These are phyloP conservation scores for Agraylea sexmaculata DNA, from an alignment of 1,140 invertebrate species.

Conservation along the genomic window DNA sequence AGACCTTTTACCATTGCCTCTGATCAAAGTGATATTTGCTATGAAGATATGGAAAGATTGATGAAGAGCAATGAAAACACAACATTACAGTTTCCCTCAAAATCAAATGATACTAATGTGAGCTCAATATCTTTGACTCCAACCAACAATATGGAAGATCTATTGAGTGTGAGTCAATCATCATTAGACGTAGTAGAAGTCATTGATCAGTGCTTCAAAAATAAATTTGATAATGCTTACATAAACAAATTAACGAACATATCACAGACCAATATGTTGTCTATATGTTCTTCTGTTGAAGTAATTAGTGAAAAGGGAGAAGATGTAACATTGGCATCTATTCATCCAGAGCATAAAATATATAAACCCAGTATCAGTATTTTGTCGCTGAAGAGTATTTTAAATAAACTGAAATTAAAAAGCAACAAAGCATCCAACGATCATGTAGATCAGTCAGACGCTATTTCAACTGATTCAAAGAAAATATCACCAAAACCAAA, in stretches of 20 bases:
- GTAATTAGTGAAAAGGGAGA: constrained; percentile 28
- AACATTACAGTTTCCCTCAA: constrained; percentile 40
- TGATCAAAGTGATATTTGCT: constrained; percentile 45
- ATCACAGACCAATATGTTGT: constrained; percentile 28
- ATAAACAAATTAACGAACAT: constrained; percentile 17
- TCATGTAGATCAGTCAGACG: constrained; percentile 10
- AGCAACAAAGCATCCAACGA: constrained; percentile 14
- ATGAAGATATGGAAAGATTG: constrained; percentile 44
- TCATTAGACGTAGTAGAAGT: constrained; percentile 39
- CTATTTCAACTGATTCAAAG: constrained; percentile 26
- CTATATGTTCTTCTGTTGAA: constrained; percentile 38
- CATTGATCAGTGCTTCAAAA: constrained; percentile 39
- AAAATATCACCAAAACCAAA: constrained; percentile 34
- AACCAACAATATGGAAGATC: constrained; percentile 30
- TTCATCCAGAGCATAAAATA: constrained; percentile 68
- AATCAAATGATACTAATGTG: constrained; percentile 10
- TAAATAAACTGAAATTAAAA: constrained; percentile 35
- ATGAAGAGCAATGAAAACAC: constrained; percentile 36
- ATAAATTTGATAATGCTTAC: constrained; percentile 31
- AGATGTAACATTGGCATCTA: constrained; percentile 12
- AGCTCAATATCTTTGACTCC: constrained; percentile 14
- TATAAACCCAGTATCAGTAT: constrained; percentile 48
- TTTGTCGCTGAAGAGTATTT: constrained; percentile 35
- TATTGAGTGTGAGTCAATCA: constrained; percentile 38
- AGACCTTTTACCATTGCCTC: constrained; percentile 62